These are phyloP conservation scores for Harlomillsia oculata DNA, from an alignment of 1,140 invertebrate species.

Conservation along the genomic window DNA sequence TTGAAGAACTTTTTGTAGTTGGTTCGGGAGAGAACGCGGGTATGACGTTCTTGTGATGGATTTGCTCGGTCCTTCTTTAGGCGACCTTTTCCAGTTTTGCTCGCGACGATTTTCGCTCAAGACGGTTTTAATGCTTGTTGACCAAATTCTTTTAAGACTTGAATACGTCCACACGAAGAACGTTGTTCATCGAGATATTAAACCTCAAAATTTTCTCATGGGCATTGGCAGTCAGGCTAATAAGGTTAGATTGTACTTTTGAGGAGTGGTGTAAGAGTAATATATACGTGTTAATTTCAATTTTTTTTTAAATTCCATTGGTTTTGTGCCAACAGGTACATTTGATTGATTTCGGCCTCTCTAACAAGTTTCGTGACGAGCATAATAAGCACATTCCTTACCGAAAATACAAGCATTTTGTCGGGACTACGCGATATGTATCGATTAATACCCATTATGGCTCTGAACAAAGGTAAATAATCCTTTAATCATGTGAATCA, in stretches of 20 bases:
- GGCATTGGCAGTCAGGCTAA: constrained; percentile 89
- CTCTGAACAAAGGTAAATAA: constrained; percentile 72
- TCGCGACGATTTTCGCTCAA: constrained; percentile 90
- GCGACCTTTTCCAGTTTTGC: constrained; percentile 95
- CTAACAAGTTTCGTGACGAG: constrained; percentile 87
- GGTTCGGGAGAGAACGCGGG: constrained; percentile 80
- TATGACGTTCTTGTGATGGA: constrained; percentile 97
- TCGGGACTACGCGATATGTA: constrained; percentile 90
- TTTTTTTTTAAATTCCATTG: too few relatives aligned
- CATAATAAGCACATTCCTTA: constrained; percentile 81
- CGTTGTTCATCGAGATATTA: constrained; percentile 92
- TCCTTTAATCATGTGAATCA: too few relatives aligned
- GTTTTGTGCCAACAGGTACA: constrained; percentile 54
- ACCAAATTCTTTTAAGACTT: constrained; percentile 84
- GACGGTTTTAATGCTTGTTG: constrained; percentile 91
- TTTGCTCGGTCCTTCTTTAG: constrained; percentile 82
- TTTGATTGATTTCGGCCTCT: constrained; percentile 93
- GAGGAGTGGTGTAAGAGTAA: background rate
- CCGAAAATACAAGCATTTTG: constrained; percentile 86
- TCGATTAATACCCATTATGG: constrained; percentile 94
- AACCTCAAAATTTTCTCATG: constrained; percentile 97
- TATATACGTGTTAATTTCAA: too few relatives aligned
- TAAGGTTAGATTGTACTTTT: constrained; percentile 48
- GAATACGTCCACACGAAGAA: constrained; percentile 90
- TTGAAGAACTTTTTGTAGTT: constrained; percentile 50